Evolutionary conservation across 2,797 vertebrate genomes (phyloP).

Genomic region (Trachops cirrhosus): DNA sequence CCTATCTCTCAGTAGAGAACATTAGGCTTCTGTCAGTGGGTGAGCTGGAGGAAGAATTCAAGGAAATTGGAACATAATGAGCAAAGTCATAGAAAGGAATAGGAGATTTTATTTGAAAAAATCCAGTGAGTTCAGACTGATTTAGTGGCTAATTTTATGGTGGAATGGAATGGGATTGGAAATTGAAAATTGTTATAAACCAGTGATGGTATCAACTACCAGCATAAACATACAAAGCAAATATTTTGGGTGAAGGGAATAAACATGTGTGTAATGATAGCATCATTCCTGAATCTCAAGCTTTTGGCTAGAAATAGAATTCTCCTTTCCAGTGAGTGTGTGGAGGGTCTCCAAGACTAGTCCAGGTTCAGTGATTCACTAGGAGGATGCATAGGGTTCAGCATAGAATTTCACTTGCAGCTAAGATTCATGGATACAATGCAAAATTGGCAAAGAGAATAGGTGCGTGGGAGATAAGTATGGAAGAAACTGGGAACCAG

Average conservation of each 20-base stretch:
- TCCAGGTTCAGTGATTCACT: not conserved
- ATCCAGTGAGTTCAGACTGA: not conserved
- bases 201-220: not conserved
- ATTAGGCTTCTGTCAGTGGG: not conserved
- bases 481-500: not conserved
- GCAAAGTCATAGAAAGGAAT: not conserved
- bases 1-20: not conserved
- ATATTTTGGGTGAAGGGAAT: not conserved
- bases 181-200: not conserved
- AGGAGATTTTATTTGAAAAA: not conserved
- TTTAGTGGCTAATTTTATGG: not conserved
- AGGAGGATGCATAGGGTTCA: not conserved
- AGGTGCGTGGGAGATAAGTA: not conserved
- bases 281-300: not conserved
- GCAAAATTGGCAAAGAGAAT: not conserved
- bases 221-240: not conserved
- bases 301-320: not conserved
- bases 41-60: not conserved
- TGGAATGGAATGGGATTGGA: not conserved
- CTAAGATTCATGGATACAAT: not conserved
- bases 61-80: not conserved
- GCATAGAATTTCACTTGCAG: not conserved
- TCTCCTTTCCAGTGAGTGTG: not conserved
- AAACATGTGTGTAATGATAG: not conserved
- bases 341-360: not conserved